Evolutionary conservation across 2,888 invertebrate species (phyloP), one percentile per base, ranked within the genome.

Genomic region (Cataglyphis albicans): DNA sequence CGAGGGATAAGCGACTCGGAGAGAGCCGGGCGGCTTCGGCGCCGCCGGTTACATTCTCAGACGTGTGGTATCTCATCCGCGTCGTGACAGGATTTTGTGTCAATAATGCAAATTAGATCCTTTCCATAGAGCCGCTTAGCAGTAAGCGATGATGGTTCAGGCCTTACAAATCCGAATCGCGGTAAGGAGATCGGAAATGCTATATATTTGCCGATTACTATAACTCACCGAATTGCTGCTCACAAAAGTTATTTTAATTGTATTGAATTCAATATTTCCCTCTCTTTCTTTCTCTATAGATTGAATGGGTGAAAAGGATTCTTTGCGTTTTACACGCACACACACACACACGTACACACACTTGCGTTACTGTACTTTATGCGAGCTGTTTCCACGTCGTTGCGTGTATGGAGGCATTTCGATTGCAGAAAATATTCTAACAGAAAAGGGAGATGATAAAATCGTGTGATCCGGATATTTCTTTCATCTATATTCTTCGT

Each of bases 61-160:
- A 78, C 29, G 41, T 55, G 52, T 57, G 41, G 15, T 32, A 41
- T 57, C 44, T 59, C 59, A 32, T 44, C 59, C 57, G 57, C 57
- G 32, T 21, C 44, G 12, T 29, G 59, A 18, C 35, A 59, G 72
- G 78, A 80, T 80, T 72, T 80, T 59, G 72, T 48, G 78, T 80
- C 78, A 72, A 80, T 80, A 72, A 80, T 80, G 78, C 78, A 80
- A 72, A 80, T 80, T 72, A 59, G 25, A 80, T 80, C 59, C 38
- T 61, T 48, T 35, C 57, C 35, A 25, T 12, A 18, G 61, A 55
- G 38, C 25, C 44, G 59, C 59, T 57, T 44, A 44, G 70, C 59
- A 59, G 57, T 32, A 70, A 70, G 41, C 70, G 70, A 59, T 75
- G 75, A 65, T 55, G 52, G 44, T 74, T 74, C 74, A 55, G 52